These are phyloP conservation scores for Tapera naevia DNA, from an alignment of 2,797 vertebrate species.

Conservation along the genomic window DNA sequence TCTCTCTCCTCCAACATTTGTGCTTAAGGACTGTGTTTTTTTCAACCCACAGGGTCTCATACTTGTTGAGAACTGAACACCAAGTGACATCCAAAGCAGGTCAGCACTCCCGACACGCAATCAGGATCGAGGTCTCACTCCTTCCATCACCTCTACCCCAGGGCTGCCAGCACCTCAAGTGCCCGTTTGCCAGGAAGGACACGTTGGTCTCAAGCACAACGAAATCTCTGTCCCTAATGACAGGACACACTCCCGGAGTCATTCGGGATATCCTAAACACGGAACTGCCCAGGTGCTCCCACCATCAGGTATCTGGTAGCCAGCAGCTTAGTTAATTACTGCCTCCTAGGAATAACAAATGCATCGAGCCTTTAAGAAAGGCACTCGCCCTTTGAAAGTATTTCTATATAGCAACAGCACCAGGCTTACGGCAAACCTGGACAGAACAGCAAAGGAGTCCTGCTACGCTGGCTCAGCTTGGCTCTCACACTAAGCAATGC, in stretches of 20 bases:
- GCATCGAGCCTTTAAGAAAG: accelerated
- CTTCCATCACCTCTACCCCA: background rate
- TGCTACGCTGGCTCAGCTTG: accelerated
- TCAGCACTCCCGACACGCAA: background rate
- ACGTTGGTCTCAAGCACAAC: background rate
- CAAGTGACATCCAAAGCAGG: background rate
- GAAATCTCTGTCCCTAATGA: background rate
- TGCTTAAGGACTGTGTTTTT: background rate
- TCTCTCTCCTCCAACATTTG: slow-evolving; percentile 5
- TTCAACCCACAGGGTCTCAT: background rate
- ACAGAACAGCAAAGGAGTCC: background rate
- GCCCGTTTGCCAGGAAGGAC: background rate
- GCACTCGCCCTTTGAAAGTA: background rate
- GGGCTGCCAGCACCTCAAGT: background rate
- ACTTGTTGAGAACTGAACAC: background rate
- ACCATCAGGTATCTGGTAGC: background rate
- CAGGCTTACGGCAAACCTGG: background rate
- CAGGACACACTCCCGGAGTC: accelerated
- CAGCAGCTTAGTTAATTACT: too few relatives aligned
- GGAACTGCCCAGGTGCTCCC: background rate
- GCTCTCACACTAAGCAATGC: background rate
- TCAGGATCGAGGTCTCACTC: background rate
- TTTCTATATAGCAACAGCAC: background rate
- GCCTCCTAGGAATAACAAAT: accelerated
- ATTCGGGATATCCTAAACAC: background rate